phyloP scores from a whole-genome alignment of 2,113 vertebrate species.

The Stegastes partitus region DNA sequence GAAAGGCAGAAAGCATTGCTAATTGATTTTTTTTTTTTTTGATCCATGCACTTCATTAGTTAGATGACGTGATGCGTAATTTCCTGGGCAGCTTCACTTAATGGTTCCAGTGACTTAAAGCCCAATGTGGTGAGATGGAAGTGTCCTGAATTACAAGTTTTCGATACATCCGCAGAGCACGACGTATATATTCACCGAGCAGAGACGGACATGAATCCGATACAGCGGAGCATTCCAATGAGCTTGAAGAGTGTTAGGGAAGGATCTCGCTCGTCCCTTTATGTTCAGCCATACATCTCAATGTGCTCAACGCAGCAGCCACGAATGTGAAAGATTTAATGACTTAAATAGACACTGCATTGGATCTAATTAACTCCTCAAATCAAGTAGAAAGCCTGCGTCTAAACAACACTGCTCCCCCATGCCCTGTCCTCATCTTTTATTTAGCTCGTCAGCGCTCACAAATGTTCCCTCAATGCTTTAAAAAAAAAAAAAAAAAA shows the following conservation, averaged over 20 bases:
- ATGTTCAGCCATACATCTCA: not conserved
- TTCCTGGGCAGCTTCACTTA: slow-evolving; percentile 20
- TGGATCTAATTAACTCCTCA: slow-evolving; percentile 61
- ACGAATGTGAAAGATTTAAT: slow-evolving; percentile 27
- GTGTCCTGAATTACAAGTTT: not conserved
- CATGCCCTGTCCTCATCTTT: slow-evolving; percentile 47
- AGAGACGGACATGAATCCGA: not conserved
- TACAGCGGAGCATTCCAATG: not conserved
- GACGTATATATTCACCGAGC: not conserved
- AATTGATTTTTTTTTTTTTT: slow-evolving; percentile 36
- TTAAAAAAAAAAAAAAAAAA: not conserved
- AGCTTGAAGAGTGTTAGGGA: not conserved
- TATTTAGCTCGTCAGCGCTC: slow-evolving; percentile 47
- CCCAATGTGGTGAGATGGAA: not conserved
- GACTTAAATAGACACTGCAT: slow-evolving; percentile 42
- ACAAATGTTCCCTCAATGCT: slow-evolving; percentile 37
- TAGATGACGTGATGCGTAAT: slow-evolving; percentile 19
- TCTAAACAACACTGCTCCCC: slow-evolving; percentile 40
- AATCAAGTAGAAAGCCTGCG: slow-evolving; percentile 44
- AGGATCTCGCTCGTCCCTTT: not conserved
- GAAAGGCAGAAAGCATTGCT: slow-evolving; percentile 17
- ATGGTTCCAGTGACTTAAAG: not conserved
- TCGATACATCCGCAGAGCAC: not conserved
- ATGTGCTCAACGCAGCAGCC: slow-evolving; percentile 10
- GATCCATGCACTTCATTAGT: slow-evolving; percentile 48